phyloP scores from a whole-genome alignment of 1,140 invertebrate genomes.

The Penaeus chinensis region DNA sequence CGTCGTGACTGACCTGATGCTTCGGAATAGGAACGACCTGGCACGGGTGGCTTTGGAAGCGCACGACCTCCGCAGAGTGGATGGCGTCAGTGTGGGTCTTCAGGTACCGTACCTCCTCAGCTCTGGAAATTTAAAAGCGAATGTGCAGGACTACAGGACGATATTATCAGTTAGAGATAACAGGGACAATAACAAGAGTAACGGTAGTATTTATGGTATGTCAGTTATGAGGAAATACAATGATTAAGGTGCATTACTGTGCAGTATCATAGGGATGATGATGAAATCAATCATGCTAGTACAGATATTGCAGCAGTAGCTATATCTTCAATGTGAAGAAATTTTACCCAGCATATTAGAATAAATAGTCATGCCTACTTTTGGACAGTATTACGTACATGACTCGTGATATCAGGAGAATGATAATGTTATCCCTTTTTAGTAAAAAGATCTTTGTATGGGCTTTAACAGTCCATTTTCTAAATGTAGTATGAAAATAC shows the following conservation, averaged over 20 bases:
- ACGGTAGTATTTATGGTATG: too few relatives aligned
- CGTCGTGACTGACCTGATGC: constrained; percentile 17
- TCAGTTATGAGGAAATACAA: too few relatives aligned
- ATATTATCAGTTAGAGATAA: too few relatives aligned
- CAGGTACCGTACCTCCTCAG: background rate
- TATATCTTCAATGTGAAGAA: too few relatives aligned
- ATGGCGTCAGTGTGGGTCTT: constrained; percentile 15
- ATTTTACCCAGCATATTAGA: too few relatives aligned
- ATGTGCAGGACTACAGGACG: too few relatives aligned
- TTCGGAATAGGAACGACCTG: constrained; percentile 26
- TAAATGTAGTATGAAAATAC: background rate
- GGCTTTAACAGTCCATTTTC: background rate
- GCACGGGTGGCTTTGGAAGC: constrained; percentile 37
- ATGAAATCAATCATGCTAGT: too few relatives aligned
- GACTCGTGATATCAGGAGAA: background rate
- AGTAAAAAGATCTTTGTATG: background rate
- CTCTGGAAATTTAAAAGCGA: background rate
- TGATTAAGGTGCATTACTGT: too few relatives aligned
- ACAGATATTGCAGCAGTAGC: too few relatives aligned
- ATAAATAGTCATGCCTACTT: background rate
- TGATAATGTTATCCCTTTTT: background rate
- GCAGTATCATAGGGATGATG: too few relatives aligned
- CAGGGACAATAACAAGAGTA: too few relatives aligned
- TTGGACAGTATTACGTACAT: background rate
- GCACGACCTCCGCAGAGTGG: background rate